phyloP scores from a whole-genome alignment of 2,113 vertebrate genomes.

The Acrocephalus kingi region DNA sequence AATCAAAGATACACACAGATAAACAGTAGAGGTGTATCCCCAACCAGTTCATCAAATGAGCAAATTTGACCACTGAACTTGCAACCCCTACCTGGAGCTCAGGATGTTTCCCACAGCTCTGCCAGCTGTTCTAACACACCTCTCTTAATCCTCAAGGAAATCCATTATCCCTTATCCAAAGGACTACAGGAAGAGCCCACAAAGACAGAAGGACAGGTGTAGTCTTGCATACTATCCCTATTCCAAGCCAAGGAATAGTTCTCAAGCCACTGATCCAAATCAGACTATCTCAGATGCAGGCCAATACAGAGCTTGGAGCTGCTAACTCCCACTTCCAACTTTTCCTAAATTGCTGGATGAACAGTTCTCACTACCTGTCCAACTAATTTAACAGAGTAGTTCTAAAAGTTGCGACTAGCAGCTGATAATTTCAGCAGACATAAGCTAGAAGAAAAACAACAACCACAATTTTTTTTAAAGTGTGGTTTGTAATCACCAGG shows the following conservation, averaged over 20 bases:
- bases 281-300: background rate
- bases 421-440: background rate
- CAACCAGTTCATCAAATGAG: background rate
- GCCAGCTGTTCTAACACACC: background rate
- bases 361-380: background rate
- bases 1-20: background rate
- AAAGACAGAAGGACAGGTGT: background rate
- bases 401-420: background rate
- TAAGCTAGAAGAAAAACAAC: background rate
- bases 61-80: background rate
- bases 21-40: background rate
- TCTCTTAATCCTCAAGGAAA: background rate
- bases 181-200: background rate
- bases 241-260: background rate
- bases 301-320: background rate
- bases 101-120: background rate
- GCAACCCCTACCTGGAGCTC: background rate
- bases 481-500: background rate
- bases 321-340: background rate
- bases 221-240: background rate
- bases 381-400: background rate
- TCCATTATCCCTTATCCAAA: background rate
- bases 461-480: rapidly evolving
- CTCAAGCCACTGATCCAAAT: background rate
- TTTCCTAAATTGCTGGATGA: background rate